These are phyloP conservation scores for Drosophila fungiperda DNA, from an alignment of 2,888 invertebrate genomes.

Conservation along the genomic window DNA sequence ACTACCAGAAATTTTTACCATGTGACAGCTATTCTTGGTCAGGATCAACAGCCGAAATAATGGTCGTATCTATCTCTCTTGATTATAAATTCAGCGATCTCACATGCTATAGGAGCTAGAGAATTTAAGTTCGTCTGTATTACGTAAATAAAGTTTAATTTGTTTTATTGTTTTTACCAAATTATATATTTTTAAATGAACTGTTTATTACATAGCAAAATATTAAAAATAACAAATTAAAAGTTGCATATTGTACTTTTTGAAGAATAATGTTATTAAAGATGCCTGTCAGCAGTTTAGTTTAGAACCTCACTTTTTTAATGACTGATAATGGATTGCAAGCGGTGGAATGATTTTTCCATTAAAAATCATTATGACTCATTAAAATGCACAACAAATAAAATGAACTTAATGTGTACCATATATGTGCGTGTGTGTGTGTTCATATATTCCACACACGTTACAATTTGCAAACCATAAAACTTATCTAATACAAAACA, in stretches of 20 bases:
- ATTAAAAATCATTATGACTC: slow-evolving; percentile 32
- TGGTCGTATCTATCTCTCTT: neutral
- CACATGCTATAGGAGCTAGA: neutral
- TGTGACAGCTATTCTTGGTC: neutral
- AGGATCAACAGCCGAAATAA: neutral
- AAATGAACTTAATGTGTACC: slow-evolving; percentile 9
- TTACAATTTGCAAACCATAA: slow-evolving; percentile 20
- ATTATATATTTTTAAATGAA: neutral
- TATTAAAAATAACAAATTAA: neutral
- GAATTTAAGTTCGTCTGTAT: neutral
- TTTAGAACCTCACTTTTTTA: neutral
- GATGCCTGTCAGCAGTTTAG: neutral
- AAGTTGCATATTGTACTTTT: neutral
- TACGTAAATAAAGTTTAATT: neutral
- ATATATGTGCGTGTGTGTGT: neutral
- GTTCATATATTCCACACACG: neutral
- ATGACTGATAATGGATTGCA: slow-evolving; percentile 14
- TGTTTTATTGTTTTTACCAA: neutral
- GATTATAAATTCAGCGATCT: neutral
- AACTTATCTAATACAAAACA: slow-evolving; percentile 26
- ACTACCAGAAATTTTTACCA: neutral
- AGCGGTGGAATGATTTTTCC: slow-evolving; percentile 6
- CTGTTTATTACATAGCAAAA: neutral
- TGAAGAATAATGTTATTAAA: neutral
- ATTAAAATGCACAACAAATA: slow-evolving; percentile 15